phyloP scores from a whole-genome alignment of 2,888 invertebrate genomes.

The Esperia sulphurella region DNA sequence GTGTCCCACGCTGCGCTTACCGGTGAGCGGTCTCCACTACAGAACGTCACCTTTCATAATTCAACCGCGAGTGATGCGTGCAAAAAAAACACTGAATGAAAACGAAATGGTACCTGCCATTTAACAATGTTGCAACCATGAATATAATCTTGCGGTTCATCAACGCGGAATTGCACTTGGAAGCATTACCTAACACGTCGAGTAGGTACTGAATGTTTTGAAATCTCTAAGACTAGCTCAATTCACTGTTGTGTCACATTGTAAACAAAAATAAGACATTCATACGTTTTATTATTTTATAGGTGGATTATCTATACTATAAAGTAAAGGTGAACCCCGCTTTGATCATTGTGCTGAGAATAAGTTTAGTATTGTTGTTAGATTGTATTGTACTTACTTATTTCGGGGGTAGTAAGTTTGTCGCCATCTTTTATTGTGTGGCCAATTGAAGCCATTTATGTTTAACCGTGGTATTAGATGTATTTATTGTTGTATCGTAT shows the following conservation, averaged over 20 bases:
- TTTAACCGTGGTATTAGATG: background rate
- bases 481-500: slow-evolving; percentile 2
- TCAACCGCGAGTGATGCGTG: too few species aligned
- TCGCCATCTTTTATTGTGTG: background rate
- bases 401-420: background rate
- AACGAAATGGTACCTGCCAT: too few species aligned
- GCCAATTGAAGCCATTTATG: background rate
- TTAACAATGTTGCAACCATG: background rate
- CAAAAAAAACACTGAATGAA: too few species aligned
- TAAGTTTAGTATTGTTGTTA: background rate
- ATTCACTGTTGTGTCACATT: background rate
- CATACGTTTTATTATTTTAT: too few species aligned
- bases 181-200: background rate
- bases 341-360: background rate
- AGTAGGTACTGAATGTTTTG: background rate
- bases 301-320: background rate
- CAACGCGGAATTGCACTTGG: background rate
- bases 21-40: too few species aligned
- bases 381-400: too few species aligned
- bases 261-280: too few species aligned
- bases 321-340: background rate
- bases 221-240: background rate
- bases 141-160: slow-evolving; percentile 1
- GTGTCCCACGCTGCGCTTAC: too few species aligned
- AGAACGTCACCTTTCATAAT: too few species aligned